Conservation (phyloP, 2,113 vertebrate species). For the Spheniscus mendiculus region DNA sequence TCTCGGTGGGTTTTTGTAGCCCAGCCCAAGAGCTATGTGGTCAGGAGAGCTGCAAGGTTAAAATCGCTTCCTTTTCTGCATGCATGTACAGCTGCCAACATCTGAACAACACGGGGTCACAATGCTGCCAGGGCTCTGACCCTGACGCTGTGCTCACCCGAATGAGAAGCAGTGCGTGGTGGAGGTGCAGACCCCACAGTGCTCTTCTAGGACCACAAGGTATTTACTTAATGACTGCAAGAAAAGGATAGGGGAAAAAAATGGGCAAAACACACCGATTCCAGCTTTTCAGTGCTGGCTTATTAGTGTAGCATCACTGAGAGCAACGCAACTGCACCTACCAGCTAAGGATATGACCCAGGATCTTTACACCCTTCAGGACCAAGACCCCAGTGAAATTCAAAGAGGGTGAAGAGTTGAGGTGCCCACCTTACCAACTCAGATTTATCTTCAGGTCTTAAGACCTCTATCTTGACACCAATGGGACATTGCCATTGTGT, state of each 20-base stretch:
- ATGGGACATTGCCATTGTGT: background rate
- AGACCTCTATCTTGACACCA: background rate
- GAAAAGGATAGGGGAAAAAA: background rate
- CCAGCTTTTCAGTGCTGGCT: background rate
- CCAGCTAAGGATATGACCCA: background rate
- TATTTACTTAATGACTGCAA: background rate
- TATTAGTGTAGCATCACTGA: background rate
- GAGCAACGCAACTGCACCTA: background rate
- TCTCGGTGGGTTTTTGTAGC: background rate
- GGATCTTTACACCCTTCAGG: background rate
- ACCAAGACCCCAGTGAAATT: background rate
- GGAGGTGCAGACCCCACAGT: background rate
- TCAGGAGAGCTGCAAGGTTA: background rate
- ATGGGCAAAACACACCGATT: background rate
- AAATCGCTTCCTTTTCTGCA: background rate
- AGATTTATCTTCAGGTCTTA: conserved; percentile 12
- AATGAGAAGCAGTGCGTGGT: background rate
- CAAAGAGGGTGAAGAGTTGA: background rate
- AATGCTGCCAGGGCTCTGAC: background rate
- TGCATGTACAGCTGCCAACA: background rate
- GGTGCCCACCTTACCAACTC: background rate
- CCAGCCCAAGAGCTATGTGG: background rate
- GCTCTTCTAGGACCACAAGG: background rate
- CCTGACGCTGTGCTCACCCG: accelerated
- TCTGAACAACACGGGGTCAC: accelerated